A percentile compares a stretch with the other conserved stretches of the same genome.
These are phyloP conservation scores for Synanthedon formicaeformis DNA, from an alignment of 2,888 invertebrate species.

Conservation along the genomic window DNA sequence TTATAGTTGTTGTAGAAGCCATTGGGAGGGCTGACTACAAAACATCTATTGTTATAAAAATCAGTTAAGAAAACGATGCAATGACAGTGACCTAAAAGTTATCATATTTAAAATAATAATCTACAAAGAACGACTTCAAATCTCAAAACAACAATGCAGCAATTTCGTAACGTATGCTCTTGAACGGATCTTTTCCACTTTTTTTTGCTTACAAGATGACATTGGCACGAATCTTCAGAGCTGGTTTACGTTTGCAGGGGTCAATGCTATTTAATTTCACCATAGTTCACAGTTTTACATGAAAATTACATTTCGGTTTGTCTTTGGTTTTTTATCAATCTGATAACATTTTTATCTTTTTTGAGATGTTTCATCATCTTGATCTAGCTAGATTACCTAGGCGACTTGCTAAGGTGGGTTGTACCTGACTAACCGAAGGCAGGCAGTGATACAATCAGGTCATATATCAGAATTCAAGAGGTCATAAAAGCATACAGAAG, in stretches of 20 bases:
- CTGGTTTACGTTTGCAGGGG: constrained; percentile 25
- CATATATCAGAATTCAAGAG: too few species aligned
- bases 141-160: background rate
- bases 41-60: background rate
- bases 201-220: constrained; percentile 19
- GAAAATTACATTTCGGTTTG: background rate
- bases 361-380: too few species aligned
- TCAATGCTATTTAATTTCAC: constrained; percentile 30
- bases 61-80: background rate
- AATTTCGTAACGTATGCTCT: background rate
- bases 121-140: background rate
- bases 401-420: too few species aligned
- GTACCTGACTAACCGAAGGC: too few species aligned
- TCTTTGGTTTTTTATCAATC: too few species aligned
- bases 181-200: background rate
- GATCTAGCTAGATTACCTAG: too few species aligned
- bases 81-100: background rate
- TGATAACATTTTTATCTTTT: too few species aligned
- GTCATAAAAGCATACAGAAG: too few species aligned
- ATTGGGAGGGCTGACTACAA: constrained; percentile 2
- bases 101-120: background rate
- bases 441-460: too few species aligned
- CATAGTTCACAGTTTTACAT: constrained; percentile 2
- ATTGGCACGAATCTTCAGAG: constrained; percentile 37
- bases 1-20: background rate